Conservation (phyloP, 2,797 vertebrate species). For the Synanceia verrucosa region DNA sequence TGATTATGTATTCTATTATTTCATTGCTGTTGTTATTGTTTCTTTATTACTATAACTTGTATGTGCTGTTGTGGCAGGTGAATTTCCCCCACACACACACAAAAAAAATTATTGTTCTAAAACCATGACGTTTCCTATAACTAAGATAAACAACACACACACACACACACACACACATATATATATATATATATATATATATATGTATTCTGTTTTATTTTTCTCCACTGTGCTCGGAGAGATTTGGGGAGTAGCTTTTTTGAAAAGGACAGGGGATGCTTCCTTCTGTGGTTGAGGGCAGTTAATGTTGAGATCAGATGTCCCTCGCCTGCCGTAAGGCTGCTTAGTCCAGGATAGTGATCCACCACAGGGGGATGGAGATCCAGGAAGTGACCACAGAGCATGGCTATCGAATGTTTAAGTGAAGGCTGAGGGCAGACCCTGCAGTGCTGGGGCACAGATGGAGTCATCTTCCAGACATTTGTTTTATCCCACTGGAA, state of each 20-base stretch:
- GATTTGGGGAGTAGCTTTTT: neutral
- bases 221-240: neutral
- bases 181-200: too few relatives aligned
- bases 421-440: neutral
- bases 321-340: constrained; percentile 34
- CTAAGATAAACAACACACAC: too few relatives aligned
- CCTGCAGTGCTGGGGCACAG: neutral
- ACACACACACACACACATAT: too few relatives aligned
- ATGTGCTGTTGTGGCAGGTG: too few relatives aligned
- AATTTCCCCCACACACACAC: too few relatives aligned
- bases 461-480: neutral
- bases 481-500: neutral
- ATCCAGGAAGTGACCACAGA: constrained; percentile 33
- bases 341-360: constrained; percentile 16
- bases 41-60: too few relatives aligned
- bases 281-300: neutral
- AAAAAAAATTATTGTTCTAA: neutral
- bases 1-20: too few relatives aligned
- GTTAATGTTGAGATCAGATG: constrained; percentile 27
- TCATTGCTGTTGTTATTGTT: too few relatives aligned
- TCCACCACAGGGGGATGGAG: constrained; percentile 15
- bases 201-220: neutral
- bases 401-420: constrained; percentile 20
- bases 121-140: neutral
- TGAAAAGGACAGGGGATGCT: neutral